Evolutionary conservation across 2,797 vertebrate genomes (phyloP), one percentile per base, ranked within the genome.

Genomic region (Phrynocephalus vlangalii): DNA sequence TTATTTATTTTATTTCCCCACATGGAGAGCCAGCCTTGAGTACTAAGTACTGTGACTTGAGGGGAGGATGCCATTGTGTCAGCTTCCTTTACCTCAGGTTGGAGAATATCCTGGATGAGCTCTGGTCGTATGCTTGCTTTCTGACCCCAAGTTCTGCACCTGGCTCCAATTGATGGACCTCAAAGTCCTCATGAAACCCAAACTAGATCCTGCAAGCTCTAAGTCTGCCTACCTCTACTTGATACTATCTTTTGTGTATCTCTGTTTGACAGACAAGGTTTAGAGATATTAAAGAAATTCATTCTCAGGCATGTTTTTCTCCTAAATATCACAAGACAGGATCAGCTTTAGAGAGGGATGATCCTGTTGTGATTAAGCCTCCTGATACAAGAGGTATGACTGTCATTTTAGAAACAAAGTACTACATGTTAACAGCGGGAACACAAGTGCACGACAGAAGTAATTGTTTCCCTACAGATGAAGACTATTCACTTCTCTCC

Each of bases 371-470:
- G 60, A 85, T 78, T 78, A 78, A 50, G 63, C 60, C 60, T 22
- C 63, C 33, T 50, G 83, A 77, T 66, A 66, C 3, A 75, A 84
- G 24, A 22, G 30, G 6, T 66, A 66, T 67, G 33, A 77, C 16
- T 77, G 56, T 76, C 72, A 84, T 84, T 84, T 28, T 48, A 30
- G 38, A 68, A 78, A 77, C 38, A 24, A 44, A 87, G 50, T 44
- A 38, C 68, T 52, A 70, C 82, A 8, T 77, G 30, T 26, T 28
- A 50, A 60, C 44, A 68, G 72, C 6, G 8, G 30, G 33, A 77
- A 83, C n/a, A 76, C n/a, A 82, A 52, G 72, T 50, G 10, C 28
- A 50, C 26, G 52, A 72, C 6, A 30, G 28, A 76, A 72, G 20
- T 60, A 6, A 44, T 28, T 84, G 33, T 83, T 66, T 60, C 52